Conservation (phyloP, 2,113 vertebrate species). For the Thryonomys swinderianus region DNA sequence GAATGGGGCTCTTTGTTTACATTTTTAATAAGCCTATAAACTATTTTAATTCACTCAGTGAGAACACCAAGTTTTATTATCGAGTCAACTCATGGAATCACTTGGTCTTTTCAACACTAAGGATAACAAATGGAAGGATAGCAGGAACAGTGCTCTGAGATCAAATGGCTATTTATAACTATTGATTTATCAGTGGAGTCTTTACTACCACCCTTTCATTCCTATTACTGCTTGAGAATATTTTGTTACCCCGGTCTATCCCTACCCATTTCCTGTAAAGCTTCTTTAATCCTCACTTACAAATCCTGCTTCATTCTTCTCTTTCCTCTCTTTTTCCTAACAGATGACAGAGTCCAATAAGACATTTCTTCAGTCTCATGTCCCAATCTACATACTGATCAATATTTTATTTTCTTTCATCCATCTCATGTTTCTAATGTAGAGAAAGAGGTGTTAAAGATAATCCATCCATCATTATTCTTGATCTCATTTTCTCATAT, state of each 20-base stretch:
- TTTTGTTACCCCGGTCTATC: background rate
- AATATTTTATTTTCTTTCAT: background rate
- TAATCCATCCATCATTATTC: background rate
- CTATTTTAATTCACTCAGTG: background rate
- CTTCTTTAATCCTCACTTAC: background rate
- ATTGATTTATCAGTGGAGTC: background rate
- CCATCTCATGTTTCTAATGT: background rate
- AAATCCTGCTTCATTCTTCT: background rate
- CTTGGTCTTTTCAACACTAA: background rate
- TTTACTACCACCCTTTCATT: background rate
- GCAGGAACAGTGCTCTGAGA: background rate
- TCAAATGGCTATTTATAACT: background rate
- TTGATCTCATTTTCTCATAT: background rate
- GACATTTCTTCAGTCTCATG: background rate
- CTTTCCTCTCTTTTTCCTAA: background rate
- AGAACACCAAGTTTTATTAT: background rate
- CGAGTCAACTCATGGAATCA: background rate
- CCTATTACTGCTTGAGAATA: background rate
- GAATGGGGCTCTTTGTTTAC: background rate
- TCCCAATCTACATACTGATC: background rate
- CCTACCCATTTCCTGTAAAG: background rate
- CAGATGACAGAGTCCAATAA: background rate
- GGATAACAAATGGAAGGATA: too few relatives aligned
- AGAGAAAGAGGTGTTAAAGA: background rate
- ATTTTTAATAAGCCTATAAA: background rate